These are phyloP conservation scores for Dynastes maya DNA, from an alignment of 2,888 invertebrate genomes.

Conservation along the genomic window DNA sequence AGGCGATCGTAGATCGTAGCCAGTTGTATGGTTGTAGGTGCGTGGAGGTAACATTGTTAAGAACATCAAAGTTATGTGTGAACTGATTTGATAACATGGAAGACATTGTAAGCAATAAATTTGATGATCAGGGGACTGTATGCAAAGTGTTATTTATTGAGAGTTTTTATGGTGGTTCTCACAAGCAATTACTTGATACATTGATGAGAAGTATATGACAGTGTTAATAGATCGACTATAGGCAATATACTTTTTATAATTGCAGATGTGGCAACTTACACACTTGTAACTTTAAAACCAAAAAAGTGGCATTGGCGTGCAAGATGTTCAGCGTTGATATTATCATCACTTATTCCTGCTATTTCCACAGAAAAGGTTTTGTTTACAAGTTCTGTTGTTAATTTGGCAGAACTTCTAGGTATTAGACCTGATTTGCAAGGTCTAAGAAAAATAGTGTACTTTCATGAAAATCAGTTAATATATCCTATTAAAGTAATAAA, in stretches of 20 bases:
- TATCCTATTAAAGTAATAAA: conserved; percentile 80
- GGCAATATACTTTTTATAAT: conserved; percentile 13
- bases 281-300: conserved; percentile 75
- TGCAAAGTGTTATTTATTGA: conserved; percentile 73
- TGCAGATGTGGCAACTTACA: conserved; percentile 61
- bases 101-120: background rate
- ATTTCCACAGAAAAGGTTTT: conserved; percentile 73
- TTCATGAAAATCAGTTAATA: conserved; percentile 84
- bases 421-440: conserved; percentile 76
- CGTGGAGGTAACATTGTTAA: too few species aligned
- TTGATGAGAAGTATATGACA: conserved; percentile 59
- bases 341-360: conserved; percentile 75
- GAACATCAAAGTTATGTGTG: too few species aligned
- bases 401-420: conserved; percentile 80
- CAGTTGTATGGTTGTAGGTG: too few species aligned
- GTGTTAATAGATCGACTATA: background rate
- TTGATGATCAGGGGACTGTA: background rate
- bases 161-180: conserved; percentile 83
- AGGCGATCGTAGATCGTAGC: too few species aligned
- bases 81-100: background rate
- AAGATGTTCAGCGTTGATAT: conserved; percentile 77
- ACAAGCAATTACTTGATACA: conserved; percentile 78
- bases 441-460: conserved; percentile 80
- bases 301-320: conserved; percentile 88
- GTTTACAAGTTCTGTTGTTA: conserved; percentile 81